Conservation (phyloP, 2,888 invertebrate species). For the Drosophila infuscata region DNA sequence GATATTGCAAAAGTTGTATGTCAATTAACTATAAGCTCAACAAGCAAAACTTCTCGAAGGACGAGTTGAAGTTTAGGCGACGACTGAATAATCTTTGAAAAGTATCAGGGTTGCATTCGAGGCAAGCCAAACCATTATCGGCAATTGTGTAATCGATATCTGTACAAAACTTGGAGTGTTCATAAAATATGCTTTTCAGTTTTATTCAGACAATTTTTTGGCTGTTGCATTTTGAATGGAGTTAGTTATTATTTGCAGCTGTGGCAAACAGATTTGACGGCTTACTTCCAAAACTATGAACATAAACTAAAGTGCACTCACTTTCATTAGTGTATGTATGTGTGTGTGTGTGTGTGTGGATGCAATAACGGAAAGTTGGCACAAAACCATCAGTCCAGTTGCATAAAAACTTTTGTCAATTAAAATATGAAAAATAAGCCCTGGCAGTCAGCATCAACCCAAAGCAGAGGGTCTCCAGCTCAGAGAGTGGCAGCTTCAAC, state of each 20-base stretch:
- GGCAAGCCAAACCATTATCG: not conserved
- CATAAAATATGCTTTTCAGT: not conserved
- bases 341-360: conserved; percentile 29
- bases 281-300: conserved; percentile 21
- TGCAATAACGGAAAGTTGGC: conserved; percentile 63
- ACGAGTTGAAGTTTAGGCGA: conserved; percentile 17
- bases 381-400: conserved; percentile 72
- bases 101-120: not conserved
- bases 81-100: conserved; percentile 18
- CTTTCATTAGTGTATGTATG: conserved; percentile 47
- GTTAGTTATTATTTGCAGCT: conserved; percentile 5
- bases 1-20: conserved; percentile 53
- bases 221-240: conserved; percentile 12
- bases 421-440: conserved; percentile 78
- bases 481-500: conserved; percentile 67
- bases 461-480: conserved; percentile 33
- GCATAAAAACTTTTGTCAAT: conserved; percentile 78
- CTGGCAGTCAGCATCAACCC: conserved; percentile 48
- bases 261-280: conserved; percentile 10
- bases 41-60: conserved; percentile 17
- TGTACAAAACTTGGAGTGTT: not conserved
- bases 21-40: conserved; percentile 57
- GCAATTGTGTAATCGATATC: not conserved
- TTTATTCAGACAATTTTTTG: not conserved
- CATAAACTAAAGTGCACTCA: conserved; percentile 25